Percentiles rank a stretch among this genome's conserved stretches.
These are phyloP conservation scores for Gouania willdenowi DNA, from an alignment of 2,797 vertebrate genomes.

Conservation along the genomic window DNA sequence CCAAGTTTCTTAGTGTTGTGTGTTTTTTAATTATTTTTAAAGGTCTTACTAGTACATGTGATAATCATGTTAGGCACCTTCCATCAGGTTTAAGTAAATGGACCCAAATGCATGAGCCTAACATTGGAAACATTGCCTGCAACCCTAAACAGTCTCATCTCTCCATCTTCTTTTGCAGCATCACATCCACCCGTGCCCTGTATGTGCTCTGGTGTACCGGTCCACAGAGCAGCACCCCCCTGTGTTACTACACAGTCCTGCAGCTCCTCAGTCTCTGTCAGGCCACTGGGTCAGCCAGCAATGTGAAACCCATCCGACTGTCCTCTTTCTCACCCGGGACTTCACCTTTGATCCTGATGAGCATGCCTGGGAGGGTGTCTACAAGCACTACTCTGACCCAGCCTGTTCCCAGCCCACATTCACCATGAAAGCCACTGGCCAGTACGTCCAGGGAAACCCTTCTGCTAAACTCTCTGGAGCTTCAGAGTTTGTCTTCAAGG, in stretches of 20 bases:
- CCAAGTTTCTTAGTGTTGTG: too few relatives aligned
- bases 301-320: slow-evolving; percentile 82
- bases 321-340: slow-evolving; percentile 86
- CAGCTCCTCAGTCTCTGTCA: slow-evolving; percentile 60
- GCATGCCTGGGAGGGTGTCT: slow-evolving; percentile 83
- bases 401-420: slow-evolving; percentile 82
- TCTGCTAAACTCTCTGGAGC: slow-evolving; percentile 75
- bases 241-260: slow-evolving; percentile 51
- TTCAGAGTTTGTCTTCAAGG: slow-evolving; percentile 83
- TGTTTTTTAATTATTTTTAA: too few relatives aligned
- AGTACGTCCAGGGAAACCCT: slow-evolving; percentile 75
- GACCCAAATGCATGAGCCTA: too few relatives aligned
- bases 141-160: not conserved
- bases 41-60: too few relatives aligned
- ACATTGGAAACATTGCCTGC: not conserved
- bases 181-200: slow-evolving; percentile 82
- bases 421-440: slow-evolving; percentile 78
- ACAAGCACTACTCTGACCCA: slow-evolving; percentile 85
- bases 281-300: slow-evolving; percentile 84
- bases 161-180: slow-evolving; percentile 67
- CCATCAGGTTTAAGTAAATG: too few relatives aligned
- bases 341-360: slow-evolving; percentile 77
- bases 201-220: slow-evolving; percentile 78
- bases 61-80: too few relatives aligned
- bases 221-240: slow-evolving; percentile 81